Evolutionary conservation across 2,888 invertebrate species (phyloP).

Genomic region (Metellina segmentata): DNA sequence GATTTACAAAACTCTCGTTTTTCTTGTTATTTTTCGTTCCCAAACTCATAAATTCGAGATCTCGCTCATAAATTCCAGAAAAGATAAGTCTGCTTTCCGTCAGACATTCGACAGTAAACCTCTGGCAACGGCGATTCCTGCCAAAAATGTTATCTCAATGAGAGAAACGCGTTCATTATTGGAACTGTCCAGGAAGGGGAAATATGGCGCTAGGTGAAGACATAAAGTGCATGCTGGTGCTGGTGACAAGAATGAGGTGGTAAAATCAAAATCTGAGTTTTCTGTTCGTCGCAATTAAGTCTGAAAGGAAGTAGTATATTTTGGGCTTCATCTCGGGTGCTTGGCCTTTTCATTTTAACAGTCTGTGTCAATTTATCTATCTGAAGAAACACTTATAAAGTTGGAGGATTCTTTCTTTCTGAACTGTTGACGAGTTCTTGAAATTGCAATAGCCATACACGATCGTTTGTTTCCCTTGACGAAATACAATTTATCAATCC

Average conservation of each 20-base stretch:
- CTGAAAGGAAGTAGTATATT: not conserved
- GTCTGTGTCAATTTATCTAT: not conserved
- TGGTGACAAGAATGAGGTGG: constrained; percentile 4
- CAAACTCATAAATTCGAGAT: not conserved
- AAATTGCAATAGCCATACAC: no score
- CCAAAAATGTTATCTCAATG: not conserved
- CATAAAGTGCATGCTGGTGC: not conserved
- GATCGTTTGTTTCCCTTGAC: no score
- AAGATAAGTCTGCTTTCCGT: constrained; percentile 25
- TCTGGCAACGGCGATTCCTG: not conserved
- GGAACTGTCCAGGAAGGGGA: not conserved
- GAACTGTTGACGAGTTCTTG: no score
- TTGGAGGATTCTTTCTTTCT: no score
- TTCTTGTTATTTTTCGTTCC: not conserved
- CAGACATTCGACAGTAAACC: constrained; percentile 20
- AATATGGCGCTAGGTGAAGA: not conserved
- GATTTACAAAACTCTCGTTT: no score
- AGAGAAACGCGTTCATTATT: constrained; percentile 10
- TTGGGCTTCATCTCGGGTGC: not conserved
- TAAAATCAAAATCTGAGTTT: constrained; percentile 19
- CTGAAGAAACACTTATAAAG: no score
- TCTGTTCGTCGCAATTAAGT: not conserved
- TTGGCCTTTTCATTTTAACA: not conserved
- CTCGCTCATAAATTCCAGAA: constrained; percentile 7
- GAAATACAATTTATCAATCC: no score